Evolutionary conservation across 2,888 invertebrate genomes (phyloP).

Genomic region (Sclerodermus sp.): DNA sequence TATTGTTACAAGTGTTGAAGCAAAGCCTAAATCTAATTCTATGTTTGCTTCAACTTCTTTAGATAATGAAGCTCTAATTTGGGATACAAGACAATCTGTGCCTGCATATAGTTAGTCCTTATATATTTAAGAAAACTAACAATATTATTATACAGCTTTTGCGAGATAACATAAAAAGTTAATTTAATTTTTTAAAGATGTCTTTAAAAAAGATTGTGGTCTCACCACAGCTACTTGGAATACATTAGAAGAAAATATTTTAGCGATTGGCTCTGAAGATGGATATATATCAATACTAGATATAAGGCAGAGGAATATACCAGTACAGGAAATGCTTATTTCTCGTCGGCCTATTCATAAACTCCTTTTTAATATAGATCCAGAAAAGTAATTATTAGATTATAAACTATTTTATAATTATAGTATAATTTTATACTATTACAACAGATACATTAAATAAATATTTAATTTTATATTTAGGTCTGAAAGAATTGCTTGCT

Average conservation of each 20-base stretch:
- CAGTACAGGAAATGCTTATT: constrained; percentile 45
- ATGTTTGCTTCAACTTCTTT: constrained; percentile 61
- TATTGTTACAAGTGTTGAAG: constrained; percentile 56
- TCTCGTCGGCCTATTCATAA: constrained; percentile 52
- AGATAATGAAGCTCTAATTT: constrained; percentile 44
- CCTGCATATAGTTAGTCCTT: constrained; percentile 43
- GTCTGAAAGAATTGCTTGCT: constrained; percentile 57
- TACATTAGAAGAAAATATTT: constrained; percentile 50
- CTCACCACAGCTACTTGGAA: constrained; percentile 58
- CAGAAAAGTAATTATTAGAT: constrained; percentile 31
- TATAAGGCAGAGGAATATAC: constrained; percentile 54
- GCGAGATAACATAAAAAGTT: no score
- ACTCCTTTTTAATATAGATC: constrained; percentile 50
- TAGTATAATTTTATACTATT: background rate
- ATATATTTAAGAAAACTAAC: background rate
- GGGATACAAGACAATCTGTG: constrained; percentile 48
- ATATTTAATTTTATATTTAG: constrained; percentile 26
- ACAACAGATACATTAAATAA: background rate
- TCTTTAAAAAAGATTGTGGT: constrained; percentile 54
- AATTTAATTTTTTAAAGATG: constrained; percentile 42
- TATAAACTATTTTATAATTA: constrained; percentile 7
- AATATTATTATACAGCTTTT: no score
- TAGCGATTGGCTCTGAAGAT: constrained; percentile 60
- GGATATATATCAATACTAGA: constrained; percentile 62
- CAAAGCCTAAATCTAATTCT: constrained; percentile 58